Base-by-base conservation (phyloP, 2,888 invertebrate genomes). In the Nemotelus pantherinus region DNA sequence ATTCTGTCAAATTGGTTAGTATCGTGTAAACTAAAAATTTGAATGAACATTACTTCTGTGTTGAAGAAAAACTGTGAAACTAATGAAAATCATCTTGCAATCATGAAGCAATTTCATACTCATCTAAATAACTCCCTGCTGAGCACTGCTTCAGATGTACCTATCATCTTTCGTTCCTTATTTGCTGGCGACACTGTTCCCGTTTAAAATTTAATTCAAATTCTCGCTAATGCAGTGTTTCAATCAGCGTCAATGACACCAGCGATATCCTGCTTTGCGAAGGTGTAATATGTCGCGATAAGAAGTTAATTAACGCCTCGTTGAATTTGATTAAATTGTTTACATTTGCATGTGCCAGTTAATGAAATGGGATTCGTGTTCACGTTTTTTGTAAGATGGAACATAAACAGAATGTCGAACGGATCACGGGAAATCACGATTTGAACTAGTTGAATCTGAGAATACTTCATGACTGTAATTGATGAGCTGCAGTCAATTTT, bases 321-420 rank as follows among this genome's bases (percentile, higher is more conserved):
- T 60, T 39, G 74, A n/a, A 78, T 78, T 78, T 78, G 78, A 78
- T 78, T 78, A 78, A 78, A 78, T 78, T 78, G 78, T 78, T 78
- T 77, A 78, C 77, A 77, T 74, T 78, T 77, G 72, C 77, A 25
- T 25, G 25, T 25, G 25, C 25, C 25, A 77, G 67, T 78, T 74
- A 77, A 77, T 74, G 72, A 77, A 78, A 77, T 53, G 60, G 65
- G 55, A 41, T 64, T 76, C 58, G 70, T 76, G 70, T 76, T 41
- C 76, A 76, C 65, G 76, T 55, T 76, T 50, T 53, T 53, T 48
- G 70, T 70, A 43, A 70, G n/a, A n/a, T n/a, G 43, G 55, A 70
- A 70, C 70, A 70, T 25, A 53, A 70, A 41, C 55, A 43, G 41
- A 41, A 70, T 55, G 70, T 55, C 10, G 43, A 43, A 53, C 41